Conservation (phyloP, 1,140 invertebrate genomes). For the Aphelinus certus region DNA sequence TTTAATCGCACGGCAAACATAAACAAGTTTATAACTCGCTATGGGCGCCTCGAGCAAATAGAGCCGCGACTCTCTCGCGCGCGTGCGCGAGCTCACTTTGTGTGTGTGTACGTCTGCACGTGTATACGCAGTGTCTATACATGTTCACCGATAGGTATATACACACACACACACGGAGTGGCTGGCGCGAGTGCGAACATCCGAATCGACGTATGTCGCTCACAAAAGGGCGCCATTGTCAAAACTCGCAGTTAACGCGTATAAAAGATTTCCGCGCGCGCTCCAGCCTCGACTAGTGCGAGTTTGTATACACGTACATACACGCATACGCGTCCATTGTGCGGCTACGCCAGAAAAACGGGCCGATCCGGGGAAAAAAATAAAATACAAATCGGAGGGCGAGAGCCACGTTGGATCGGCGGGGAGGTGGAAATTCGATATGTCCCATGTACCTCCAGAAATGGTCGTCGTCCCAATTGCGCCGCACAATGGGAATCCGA, state of each 20-base stretch:
- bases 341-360: too few species aligned
- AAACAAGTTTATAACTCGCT: constrained; percentile 32
- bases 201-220: background rate
- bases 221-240: background rate
- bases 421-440: constrained; percentile 22
- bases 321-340: too few species aligned
- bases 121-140: too few species aligned
- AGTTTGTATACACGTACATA: too few species aligned
- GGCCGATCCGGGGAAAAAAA: background rate
- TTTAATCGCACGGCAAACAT: constrained; percentile 28
- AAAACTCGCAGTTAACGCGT: background rate
- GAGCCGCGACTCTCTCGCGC: background rate
- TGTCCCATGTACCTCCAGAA: background rate
- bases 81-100: background rate
- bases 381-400: background rate
- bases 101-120: too few species aligned
- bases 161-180: too few species aligned
- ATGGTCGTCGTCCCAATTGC: background rate
- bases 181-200: constrained; percentile 13
- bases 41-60: constrained; percentile 3
- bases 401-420: background rate
- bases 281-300: background rate
- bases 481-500: constrained; percentile 10
- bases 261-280: constrained; percentile 17
- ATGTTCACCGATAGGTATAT: too few species aligned